Base-by-base conservation (phyloP, 2,888 invertebrate genomes). In the Acronicta alni region DNA sequence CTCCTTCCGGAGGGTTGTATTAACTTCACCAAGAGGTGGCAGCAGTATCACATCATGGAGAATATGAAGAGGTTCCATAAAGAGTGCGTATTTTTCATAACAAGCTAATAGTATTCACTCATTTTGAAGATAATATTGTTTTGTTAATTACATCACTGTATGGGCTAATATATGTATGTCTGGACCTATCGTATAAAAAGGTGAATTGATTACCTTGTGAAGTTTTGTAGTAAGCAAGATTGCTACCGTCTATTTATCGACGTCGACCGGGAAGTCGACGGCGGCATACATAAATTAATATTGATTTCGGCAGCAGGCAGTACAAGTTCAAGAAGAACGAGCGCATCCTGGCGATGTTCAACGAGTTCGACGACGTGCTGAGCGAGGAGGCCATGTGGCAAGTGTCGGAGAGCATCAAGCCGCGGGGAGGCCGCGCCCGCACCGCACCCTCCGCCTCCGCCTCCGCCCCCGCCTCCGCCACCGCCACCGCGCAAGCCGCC, bases 341-440 rank as follows among this genome's bases (percentile, higher is more conserved):
- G 88, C 97, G 97, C 77, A 98, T 99, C 75, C 97, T 99, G 80
- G 96, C 97, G 75, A 98, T 99, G 95, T 99, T 99, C 95, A 98
- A 98, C 93, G 98, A 98, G 93, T 99, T 99, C 93, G 98, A 98
- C 87, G 98, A 99, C 90, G 98, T 97, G 88, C 95, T 99, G 80
- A 97, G 97, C 86, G 99, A 99, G 93, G 99, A 99, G 90, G 97
- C 98, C 58, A 98, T 99, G 96, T 99, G 99, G 99, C 98, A 98
- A 90, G 97, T 99, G 82, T 99, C 99, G 0, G 99, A 99, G 94
- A 97, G 96, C 74, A 99, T 99, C 80, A 99, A 99, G 95, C 99
- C 99, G 53, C 95, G 98, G 59, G 97, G 96, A 23, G 96, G 96
- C 1, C 95, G 95, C 68, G 94, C 95, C 80, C 85, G 91, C 3